Conservation (phyloP, 2,888 invertebrate species). For the Nycteola revayana region DNA sequence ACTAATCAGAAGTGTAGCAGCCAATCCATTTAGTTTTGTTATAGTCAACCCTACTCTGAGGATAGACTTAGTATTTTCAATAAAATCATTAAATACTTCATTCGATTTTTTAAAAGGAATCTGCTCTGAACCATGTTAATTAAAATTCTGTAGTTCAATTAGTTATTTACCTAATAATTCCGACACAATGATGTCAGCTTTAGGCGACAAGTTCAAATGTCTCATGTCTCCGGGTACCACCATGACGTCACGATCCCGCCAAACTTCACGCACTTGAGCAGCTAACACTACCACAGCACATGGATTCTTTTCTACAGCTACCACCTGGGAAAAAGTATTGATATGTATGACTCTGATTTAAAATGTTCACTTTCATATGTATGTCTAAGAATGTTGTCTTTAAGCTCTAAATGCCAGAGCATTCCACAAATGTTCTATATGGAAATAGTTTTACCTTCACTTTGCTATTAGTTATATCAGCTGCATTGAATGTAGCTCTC, state of each 20-base stretch:
- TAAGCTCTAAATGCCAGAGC: too few species aligned
- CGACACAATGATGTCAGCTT: constrained; percentile 97
- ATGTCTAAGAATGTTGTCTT: too few species aligned
- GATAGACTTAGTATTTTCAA: too few species aligned
- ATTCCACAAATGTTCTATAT: too few species aligned
- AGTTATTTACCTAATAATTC: constrained; percentile 92
- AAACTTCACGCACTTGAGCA: constrained; percentile 88
- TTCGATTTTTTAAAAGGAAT: too few species aligned
- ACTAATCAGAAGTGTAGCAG: too few species aligned
- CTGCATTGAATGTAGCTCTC: constrained; percentile 92
- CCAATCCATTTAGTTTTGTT: too few species aligned
- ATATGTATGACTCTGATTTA: not conserved
- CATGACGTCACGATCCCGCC: constrained; percentile 87
- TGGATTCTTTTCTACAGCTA: constrained; percentile 99
- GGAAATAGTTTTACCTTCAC: constrained; percentile 87
- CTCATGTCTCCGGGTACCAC: constrained; percentile 95
- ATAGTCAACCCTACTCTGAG: too few species aligned
- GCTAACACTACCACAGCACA: constrained; percentile 94
- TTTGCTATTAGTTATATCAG: constrained; percentile 86
- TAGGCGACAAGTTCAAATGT: constrained; percentile 88
- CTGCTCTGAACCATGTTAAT: too few species aligned
- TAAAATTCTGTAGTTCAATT: too few species aligned
- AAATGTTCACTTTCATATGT: too few species aligned
- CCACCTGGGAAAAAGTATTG: constrained; percentile 72
- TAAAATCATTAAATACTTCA: too few species aligned